A percentile compares a stretch with the other conserved stretches of the same genome.
phyloP scores from a whole-genome alignment of 2,113 vertebrate species.

The Barbus barbus region DNA sequence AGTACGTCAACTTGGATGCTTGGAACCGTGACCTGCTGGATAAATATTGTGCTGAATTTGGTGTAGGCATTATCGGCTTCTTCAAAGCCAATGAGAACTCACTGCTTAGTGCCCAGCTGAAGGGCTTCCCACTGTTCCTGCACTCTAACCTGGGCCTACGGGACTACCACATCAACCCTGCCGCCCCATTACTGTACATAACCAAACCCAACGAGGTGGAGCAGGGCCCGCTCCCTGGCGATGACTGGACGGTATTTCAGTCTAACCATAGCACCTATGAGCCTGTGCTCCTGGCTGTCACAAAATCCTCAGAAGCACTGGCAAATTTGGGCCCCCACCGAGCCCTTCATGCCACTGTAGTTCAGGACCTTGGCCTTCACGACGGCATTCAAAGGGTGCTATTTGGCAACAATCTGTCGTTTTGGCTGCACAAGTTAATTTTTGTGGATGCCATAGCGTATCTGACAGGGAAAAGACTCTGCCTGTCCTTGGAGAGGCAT shows the following conservation, averaged over 20 bases:
- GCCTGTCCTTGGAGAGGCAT: conserved; percentile 91
- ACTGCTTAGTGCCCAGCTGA: conserved; percentile 92
- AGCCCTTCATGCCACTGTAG: conserved; percentile 86
- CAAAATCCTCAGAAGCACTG: conserved; percentile 83
- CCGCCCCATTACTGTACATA: conserved; percentile 89
- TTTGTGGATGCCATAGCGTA: conserved; percentile 95
- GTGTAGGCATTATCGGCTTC: conserved; percentile 94
- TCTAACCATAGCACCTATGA: conserved; percentile 98
- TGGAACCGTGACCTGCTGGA: conserved; percentile 96
- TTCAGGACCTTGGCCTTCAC: conserved; percentile 93
- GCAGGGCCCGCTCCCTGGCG: conserved; percentile 89
- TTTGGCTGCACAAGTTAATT: conserved; percentile 96
- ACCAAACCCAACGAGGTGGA: conserved; percentile 94
- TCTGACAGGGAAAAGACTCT: conserved; percentile 90
- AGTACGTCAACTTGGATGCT: conserved; percentile 94
- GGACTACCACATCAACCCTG: conserved; percentile 94
- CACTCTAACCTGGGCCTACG: conserved; percentile 92
- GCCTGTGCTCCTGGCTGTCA: conserved; percentile 91
- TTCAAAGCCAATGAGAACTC: conserved; percentile 97
- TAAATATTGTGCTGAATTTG: conserved; percentile 93
- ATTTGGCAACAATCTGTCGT: conserved; percentile 94
- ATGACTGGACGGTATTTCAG: conserved; percentile 98
- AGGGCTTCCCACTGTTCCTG: conserved; percentile 94
- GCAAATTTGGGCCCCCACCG: conserved; percentile 79
- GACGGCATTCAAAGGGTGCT: conserved; percentile 95